phyloP scores from a whole-genome alignment of 2,888 invertebrate species.

The Pteria penguin region DNA sequence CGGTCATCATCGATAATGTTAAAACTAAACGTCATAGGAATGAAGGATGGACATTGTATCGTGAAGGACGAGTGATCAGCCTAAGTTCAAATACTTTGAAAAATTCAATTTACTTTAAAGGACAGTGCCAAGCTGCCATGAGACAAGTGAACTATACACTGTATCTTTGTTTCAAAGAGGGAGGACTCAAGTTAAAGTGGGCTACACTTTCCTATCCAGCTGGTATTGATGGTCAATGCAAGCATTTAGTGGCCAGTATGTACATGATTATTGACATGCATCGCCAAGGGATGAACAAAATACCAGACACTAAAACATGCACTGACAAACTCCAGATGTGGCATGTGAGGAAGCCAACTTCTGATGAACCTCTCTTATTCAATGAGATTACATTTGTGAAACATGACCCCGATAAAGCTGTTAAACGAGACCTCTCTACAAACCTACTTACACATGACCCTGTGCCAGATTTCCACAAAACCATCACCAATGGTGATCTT shows the following conservation, averaged over 20 bases:
- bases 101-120: not conserved
- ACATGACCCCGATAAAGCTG: slow-evolving; percentile 7
- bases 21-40: slow-evolving; percentile 23
- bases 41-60: slow-evolving; percentile 32
- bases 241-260: slow-evolving; percentile 26
- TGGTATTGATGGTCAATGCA: slow-evolving; percentile 39
- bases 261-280: slow-evolving; percentile 28
- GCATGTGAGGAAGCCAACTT: slow-evolving; percentile 30
- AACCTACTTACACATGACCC: not conserved
- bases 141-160: slow-evolving; percentile 4
- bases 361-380: slow-evolving; percentile 30
- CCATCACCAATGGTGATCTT: not conserved
- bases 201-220: slow-evolving; percentile 31
- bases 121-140: slow-evolving; percentile 7
- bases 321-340: slow-evolving; percentile 29
- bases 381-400: not conserved
- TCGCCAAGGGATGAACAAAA: slow-evolving; percentile 23
- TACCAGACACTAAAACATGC: slow-evolving; percentile 36
- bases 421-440: slow-evolving; percentile 1
- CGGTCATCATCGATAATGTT: not conserved
- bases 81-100: not conserved
- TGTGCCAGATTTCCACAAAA: not conserved
- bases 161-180: slow-evolving; percentile 32
- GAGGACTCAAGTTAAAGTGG: slow-evolving; percentile 29
- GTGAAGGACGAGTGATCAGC: slow-evolving; percentile 16